Evolutionary conservation across 2,888 invertebrate genomes (phyloP), one percentile per base, ranked within the genome.

Genomic region (Lasius platythorax): DNA sequence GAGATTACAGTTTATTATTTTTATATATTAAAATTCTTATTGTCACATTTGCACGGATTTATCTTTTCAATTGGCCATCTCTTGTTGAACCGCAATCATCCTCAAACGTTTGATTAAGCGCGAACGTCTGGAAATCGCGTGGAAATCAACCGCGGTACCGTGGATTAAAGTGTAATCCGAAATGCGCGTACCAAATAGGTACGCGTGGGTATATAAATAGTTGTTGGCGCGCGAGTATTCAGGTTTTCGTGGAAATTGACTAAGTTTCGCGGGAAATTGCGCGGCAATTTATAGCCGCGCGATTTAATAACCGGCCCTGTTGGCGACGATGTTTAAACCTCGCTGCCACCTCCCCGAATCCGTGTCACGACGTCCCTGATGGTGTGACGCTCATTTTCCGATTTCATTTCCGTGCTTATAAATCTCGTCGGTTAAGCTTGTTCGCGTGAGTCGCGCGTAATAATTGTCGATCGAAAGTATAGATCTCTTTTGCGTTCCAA

Each of bases 251-350:
- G 91, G 93, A 93, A 93, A 93, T 94, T 94, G 94, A 93, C 92
- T 92, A 93, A 94, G 93, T 94, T 94, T 91, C 87, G 86, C 63
- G 74, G 85, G 92, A 93, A 93, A 94, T 93, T 93, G 91, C 90
- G 84, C 91, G 91, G 91, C 93, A 93, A 94, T 94, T 94, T 93
- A 94, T 92, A 91, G 91, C 91, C 91, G 86, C 70, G 84, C 90
- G 87, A 90, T 93, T 92, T 92, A 91, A 91, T 89, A 92, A 88
- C 40, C 12, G 50, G 18, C 43, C 30, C 64, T 37, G 53, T 87
- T 40, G n/a, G 70, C 61, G 30, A 75, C 79, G 58, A 56, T 78
- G 75, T 63, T 56, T 72, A 73, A 50, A 82, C 58, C 70, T 18
- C 73, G 66, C 37, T 30, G 30, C 73, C 33, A 37, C 74, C 28